Evolutionary conservation across 1,140 invertebrate species (phyloP), one percentile per base, ranked within the genome.

Genomic region (Rhagoletis pomonella): DNA sequence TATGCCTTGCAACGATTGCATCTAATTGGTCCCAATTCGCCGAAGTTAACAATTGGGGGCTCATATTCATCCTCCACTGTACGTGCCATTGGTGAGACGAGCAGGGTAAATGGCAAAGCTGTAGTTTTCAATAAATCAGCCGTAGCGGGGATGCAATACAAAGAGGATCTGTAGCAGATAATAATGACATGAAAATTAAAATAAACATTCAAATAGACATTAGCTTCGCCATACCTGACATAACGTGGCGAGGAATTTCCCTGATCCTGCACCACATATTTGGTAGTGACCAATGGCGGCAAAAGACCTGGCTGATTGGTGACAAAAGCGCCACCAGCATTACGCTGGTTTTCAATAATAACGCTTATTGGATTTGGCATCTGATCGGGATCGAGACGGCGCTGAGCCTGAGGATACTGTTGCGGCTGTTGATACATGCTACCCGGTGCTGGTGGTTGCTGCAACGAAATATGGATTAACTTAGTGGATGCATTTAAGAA

Each of bases 361-460:
- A 99, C 98, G 95, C 99, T 97, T 91, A 99, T 98, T 96, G 98
- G 98, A 94, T 97, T 99, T 10, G 98, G 98, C 98, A 99, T 99
- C 90, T 98, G 97, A 91, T 99, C 98, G 10, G 98, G 98, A 94
- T 99, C 97, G 0, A 99, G 94, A 89, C 96, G 94, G 90, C 95
- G 95, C 85, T 94, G 94, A 89, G 95, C 95, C 86, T 94, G 94
- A 55, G 93, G 91, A 88, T 93, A 93, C 85, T 93, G 91, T 88
- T 93, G 93, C 47, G 93, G 90, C 88, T 93, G 93, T 88, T 91
- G 91, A 89, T 94, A 95, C 90, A 91, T 90, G 47, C 90, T 91
- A 7, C 90, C 90, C 0, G 90, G 89, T 90, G 93, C 91, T 55
- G 94, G 94, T 87, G 90, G 90, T 88, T 90, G 92, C 92, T 94